Base-by-base conservation (phyloP, 1,140 invertebrate genomes). In the Philopotamus ludificatus region DNA sequence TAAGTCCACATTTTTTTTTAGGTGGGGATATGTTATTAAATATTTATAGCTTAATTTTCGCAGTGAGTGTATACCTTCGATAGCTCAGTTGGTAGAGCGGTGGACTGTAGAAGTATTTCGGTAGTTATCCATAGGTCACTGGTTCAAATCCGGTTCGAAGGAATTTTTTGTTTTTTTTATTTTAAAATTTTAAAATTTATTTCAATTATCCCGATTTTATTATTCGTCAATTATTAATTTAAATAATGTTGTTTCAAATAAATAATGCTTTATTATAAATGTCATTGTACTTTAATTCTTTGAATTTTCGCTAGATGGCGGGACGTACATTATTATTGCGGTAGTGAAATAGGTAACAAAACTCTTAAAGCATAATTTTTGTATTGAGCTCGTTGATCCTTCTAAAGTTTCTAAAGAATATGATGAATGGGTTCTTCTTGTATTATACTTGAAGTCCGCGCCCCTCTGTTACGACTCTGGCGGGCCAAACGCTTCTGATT, bases 51-150 rank as follows among this genome's bases (percentile, higher is more conserved):
- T 15, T 47, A 8, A 47, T 47, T 47, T 47, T 3, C 8, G 3
- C 4, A 47, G 21, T 1, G 0, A 1, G 0, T 15, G 3, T n/a
- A 54, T 28, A 78, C 86, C 87, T 88, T 87, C 86, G 87, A 87
- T 88, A 89, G 87, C 86, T 89, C 88, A 90, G 87, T 90, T 90
- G 88, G 88, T 89, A 90, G 88, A 90, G 88, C 88, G 88, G 87
- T 90, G 88, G 88, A 89, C 86, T 88, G 88, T 90, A 91, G 88
- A 62, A 71, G 69, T 71, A 28, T 63, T 70, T 67, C 58, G 63
- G 68, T 72, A 73, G 77, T 73, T 18, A 86, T 85, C 82, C 81
- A 84, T 83, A 84, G 82, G 83, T 85, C 85, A 83, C 85, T 86
- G 85, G 85, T 86, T 86, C 80, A 82, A 84, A 84, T 83, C 83